Evolutionary conservation across 2,888 invertebrate species (phyloP).

Genomic region (Cheilosia pagana): DNA sequence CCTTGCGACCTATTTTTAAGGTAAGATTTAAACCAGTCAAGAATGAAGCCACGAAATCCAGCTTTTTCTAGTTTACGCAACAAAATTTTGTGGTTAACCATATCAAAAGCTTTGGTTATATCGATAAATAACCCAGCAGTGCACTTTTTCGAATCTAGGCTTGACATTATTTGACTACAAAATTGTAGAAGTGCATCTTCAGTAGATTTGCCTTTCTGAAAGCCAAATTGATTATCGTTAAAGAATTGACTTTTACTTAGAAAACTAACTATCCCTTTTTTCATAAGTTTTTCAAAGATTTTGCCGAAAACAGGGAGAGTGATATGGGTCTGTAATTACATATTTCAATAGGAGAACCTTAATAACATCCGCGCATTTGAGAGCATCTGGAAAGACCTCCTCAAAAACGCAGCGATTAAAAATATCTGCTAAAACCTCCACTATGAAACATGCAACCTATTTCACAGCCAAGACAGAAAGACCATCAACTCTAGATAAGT

Average conservation of each 20-base stretch:
- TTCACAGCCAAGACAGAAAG: not conserved
- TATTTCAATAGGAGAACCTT: slow-evolving; percentile 5
- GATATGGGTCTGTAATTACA: slow-evolving; percentile 4
- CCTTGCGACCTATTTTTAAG: not conserved
- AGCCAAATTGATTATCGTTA: slow-evolving; percentile 1
- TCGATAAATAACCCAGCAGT: slow-evolving; percentile 1
- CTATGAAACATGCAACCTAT: slow-evolving; percentile 22
- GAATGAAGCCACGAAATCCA: not conserved
- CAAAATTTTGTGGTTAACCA: not conserved
- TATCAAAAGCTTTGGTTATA: not conserved
- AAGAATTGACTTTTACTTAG: not conserved
- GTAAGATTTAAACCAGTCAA: slow-evolving; percentile 2
- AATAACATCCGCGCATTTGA: slow-evolving; percentile 20
- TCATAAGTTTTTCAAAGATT: slow-evolving; percentile 13
- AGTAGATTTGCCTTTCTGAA: slow-evolving; percentile 1
- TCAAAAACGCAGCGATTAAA: slow-evolving; percentile 19
- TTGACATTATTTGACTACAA: slow-evolving; percentile 6
- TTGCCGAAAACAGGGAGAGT: not conserved
- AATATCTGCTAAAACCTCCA: slow-evolving; percentile 11
- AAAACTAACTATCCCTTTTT: not conserved
- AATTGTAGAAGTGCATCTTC: not conserved
- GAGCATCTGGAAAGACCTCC: slow-evolving; percentile 1
- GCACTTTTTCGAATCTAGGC: slow-evolving; percentile 9
- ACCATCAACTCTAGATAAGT: slow-evolving; percentile 6
- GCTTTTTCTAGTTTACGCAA: not conserved